A percentile compares a stretch with the other conserved stretches of the same genome.
These are phyloP conservation scores for Phrynocephalus vlangalii DNA, from an alignment of 2,797 vertebrate genomes.

Conservation along the genomic window DNA sequence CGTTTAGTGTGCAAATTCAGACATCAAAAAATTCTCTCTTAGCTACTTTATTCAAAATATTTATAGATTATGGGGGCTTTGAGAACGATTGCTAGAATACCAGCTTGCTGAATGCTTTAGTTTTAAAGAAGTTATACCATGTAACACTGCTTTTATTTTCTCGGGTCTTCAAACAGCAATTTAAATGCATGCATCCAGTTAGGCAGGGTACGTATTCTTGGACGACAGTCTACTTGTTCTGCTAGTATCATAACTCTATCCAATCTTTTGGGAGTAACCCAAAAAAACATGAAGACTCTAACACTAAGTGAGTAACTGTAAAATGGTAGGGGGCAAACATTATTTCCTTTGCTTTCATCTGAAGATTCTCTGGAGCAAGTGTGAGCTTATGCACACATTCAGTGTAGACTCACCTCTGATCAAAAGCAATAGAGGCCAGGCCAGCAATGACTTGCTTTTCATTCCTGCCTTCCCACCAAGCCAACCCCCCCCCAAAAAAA, in stretches of 20 bases:
- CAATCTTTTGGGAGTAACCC: conserved; percentile 55
- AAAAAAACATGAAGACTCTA: conserved; percentile 51
- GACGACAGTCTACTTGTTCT: conserved; percentile 27
- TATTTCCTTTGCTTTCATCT: conserved; percentile 56
- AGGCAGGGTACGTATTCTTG: conserved; percentile 36
- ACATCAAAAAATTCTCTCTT: conserved; percentile 5
- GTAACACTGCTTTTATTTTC: not conserved
- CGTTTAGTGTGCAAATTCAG: not conserved
- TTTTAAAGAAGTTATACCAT: not conserved
- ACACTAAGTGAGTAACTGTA: conserved; percentile 54
- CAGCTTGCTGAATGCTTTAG: not conserved
- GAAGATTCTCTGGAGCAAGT: conserved; percentile 65
- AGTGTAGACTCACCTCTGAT: conserved; percentile 62
- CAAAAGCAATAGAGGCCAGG: conserved; percentile 56
- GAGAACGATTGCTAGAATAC: not conserved
- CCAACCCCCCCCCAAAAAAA: conserved; percentile 8
- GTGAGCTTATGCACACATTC: conserved; percentile 58
- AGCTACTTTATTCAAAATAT: conserved; percentile 11
- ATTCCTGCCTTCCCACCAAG: conserved; percentile 17
- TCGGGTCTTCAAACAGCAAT: conserved; percentile 9
- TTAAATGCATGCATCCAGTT: conserved; percentile 39
- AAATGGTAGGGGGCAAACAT: conserved; percentile 49
- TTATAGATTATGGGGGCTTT: not conserved
- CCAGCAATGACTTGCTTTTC: conserved; percentile 61
- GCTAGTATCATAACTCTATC: conserved; percentile 49